Evolutionary conservation across 1,140 invertebrate species (phyloP), one percentile per base, ranked within the genome.

Genomic region (Heliconius nattereri): DNA sequence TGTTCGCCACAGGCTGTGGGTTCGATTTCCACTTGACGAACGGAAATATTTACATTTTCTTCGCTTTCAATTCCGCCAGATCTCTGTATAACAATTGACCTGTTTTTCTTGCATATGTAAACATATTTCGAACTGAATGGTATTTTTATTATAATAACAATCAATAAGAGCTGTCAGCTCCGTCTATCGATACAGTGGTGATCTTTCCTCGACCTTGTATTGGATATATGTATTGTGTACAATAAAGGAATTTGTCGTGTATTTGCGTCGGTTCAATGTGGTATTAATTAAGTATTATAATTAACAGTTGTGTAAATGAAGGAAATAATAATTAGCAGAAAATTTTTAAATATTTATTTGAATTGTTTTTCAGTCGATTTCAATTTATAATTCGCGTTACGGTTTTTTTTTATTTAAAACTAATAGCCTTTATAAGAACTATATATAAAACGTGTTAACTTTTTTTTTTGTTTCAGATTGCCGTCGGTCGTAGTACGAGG

Each of bases 401-500:
- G 20, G n/a, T 54, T 54, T 20, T 57, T n/a, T 23, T 57, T 3
- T 3, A 57, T 57, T 57, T 57, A 23, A 57, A 23, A 57, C 23
- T 57, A 23, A 57, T 23, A 11, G 23, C 3, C 16, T 66, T 26
- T 26, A 16, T 60, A 23, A 23, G 7, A 57, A 9, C 19, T 20
- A 0, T 57, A n/a, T 23, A 57, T 57, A 57, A 57, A 60, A 60
- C n/a, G 11, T 66, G 9, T 72, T 72, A 71, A 40, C n/a, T n/a
- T 73, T 76, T 81, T 87, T 84, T 83, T 85, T 80, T 82, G 23
- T 78, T 35, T 40, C 83, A 98, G 97, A 99, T 99, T 37, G 98
- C 98, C 1, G 96, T 99, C 57, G 99, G 99, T 26, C 96, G 99
- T 78, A 97, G 96, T 82, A 98, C 98, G 1, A 97, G 98, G 87